Base-by-base conservation (phyloP, 2,888 invertebrate genomes). In the Papilio protenor region DNA sequence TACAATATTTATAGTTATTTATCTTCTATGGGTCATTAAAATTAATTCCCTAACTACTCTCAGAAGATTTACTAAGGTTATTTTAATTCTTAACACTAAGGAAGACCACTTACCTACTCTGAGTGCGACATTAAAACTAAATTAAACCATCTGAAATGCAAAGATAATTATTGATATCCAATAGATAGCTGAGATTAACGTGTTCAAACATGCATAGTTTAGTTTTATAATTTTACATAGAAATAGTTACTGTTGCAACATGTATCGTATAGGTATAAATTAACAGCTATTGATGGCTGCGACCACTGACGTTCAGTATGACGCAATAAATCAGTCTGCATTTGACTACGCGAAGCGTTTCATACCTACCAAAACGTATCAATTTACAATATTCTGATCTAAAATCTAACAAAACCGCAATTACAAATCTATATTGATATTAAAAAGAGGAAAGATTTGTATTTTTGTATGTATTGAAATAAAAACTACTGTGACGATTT, bases 251-350 rank as follows among this genome's bases (percentile, higher is more conserved):
- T 64, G 64, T n/a, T 64, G 14, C 61, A 27, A 61, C 27, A 61
- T 64, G 40, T 40, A 64, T 64, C 64, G 18, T 64, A 45, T 66
- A 66, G 18, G 16, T 45, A 69, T 69, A 45, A 45, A 45, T 69
- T 69, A 69, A 18, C 40, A n/a, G 66, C n/a, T 45, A 69, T 69
- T 69, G 66, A 69, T 69, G 66, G 66, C 21, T 69, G 66, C 66
- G 45, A 21, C 45, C 45, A 45, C 40, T 45, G 66, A 69, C 66
- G 66, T 69, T 40, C 66, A 69, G 66, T 69, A 45, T 45, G 66
- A 69, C 45, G 66, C 14, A 45, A 69, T 69, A 69, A 45, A 69
- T 69, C 66, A 69, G 66, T 69, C 66, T 69, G 45, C 45, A 21
- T 69, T 69, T 12, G 66, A 69, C n/a, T 69, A 69, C 66, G 66